phyloP scores from a whole-genome alignment of 2,113 vertebrate genomes.

The Narcine bancroftii region DNA sequence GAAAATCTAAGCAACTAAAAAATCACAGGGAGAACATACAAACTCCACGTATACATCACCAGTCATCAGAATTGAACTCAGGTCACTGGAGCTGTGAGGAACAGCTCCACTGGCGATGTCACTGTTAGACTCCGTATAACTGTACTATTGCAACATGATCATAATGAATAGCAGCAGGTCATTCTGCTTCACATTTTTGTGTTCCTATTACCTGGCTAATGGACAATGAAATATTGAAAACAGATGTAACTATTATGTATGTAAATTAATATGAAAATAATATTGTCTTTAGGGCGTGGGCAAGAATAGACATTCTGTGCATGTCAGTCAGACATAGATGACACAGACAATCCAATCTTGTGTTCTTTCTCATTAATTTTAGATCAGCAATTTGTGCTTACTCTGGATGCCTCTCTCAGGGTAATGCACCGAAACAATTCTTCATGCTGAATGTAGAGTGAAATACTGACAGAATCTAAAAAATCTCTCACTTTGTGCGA shows the following conservation, averaged over 20 bases:
- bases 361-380: background rate
- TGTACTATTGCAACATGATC: no score
- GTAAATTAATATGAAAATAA: no score
- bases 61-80: no score
- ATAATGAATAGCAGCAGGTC: no score
- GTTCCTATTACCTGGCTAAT: background rate
- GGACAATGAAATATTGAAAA: background rate
- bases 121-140: no score
- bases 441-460: background rate
- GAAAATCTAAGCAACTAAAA: no score
- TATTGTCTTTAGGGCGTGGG: background rate
- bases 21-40: no score
- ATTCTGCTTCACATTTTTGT: no score
- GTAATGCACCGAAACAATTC: background rate
- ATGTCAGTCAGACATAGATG: background rate
- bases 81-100: no score
- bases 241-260: background rate
- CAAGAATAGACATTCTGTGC: no score
- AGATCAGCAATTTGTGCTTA: background rate
- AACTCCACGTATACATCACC: no score
- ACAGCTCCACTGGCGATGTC: no score
- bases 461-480: background rate
- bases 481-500: background rate
- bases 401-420: background rate
- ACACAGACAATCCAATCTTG: background rate